phyloP scores from a whole-genome alignment of 64 coral and sea anemone genomes.

The Montipora capricornis region DNA sequence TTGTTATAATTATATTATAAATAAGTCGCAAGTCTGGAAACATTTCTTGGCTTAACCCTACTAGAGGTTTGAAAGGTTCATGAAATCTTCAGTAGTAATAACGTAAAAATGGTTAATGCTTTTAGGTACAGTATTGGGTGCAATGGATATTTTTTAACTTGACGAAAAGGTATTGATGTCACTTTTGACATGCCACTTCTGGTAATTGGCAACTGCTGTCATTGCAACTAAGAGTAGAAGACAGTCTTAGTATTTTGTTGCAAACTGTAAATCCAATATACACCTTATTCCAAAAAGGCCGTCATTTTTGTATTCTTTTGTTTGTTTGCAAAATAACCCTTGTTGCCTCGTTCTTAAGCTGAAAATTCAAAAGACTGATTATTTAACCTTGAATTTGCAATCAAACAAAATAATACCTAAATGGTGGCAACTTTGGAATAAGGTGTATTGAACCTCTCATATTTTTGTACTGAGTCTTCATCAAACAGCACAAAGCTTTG shows the following conservation, averaged over 20 bases:
- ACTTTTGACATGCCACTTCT: neutral
- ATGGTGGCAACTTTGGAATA: no score
- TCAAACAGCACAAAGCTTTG: neutral
- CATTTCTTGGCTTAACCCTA: neutral
- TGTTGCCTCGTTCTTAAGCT: no score
- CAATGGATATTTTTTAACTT: conserved; percentile 11
- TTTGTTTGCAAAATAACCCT: no score
- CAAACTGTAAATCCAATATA: no score
- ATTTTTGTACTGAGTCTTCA: conserved; percentile 36
- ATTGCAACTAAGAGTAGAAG: neutral
- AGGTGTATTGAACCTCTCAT: neutral
- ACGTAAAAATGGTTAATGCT: neutral
- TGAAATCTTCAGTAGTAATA: neutral
- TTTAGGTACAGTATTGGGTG: neutral
- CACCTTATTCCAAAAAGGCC: no score
- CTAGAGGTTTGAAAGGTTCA: no score
- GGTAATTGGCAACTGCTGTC: neutral
- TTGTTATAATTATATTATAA: neutral
- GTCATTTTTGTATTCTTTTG: no score
- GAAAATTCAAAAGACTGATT: no score
- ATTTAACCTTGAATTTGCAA: no score
- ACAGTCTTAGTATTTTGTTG: neutral
- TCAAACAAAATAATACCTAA: no score
- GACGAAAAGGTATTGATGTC: neutral
- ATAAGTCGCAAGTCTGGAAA: neutral